A percentile compares a stretch with the other conserved stretches of the same genome.
Conservation (phyloP, 2,888 invertebrate genomes). For the Pegoplata infirma region DNA sequence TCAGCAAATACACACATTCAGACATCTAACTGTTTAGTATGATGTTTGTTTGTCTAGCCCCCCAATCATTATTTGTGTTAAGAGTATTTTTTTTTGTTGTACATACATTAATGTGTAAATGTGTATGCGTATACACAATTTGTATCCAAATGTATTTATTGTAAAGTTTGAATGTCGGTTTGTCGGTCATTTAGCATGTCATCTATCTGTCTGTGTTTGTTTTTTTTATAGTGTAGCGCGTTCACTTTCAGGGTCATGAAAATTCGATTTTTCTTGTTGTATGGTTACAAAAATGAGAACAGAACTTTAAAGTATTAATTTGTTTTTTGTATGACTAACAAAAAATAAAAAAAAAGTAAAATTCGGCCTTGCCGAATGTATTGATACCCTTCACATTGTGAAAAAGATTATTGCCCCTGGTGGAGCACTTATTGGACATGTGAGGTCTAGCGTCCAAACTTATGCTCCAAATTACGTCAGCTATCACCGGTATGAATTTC, state of each 20-base stretch:
- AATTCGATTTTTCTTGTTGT: slow-evolving; percentile 70
- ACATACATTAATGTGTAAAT: too few species aligned
- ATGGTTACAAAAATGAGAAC: not conserved
- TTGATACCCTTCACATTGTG: too few species aligned
- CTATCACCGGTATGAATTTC: too few species aligned
- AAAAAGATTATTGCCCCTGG: too few species aligned
- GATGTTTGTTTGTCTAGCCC: slow-evolving; percentile 6
- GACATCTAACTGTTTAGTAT: slow-evolving; percentile 19
- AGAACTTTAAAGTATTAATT: not conserved
- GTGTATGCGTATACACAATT: slow-evolving; percentile 54
- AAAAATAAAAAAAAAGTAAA: too few species aligned
- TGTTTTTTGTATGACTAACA: too few species aligned
- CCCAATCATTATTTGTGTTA: not conserved
- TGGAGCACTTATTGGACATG: too few species aligned
- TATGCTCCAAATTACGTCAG: too few species aligned
- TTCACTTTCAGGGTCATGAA: slow-evolving; percentile 74
- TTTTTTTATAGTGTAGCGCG: slow-evolving; percentile 47
- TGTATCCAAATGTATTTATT: slow-evolving; percentile 10
- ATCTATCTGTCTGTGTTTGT: slow-evolving; percentile 2
- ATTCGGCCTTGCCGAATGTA: too few species aligned
- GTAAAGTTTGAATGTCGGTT: slow-evolving; percentile 50
- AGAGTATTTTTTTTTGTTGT: too few species aligned
- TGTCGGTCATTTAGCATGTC: slow-evolving; percentile 51
- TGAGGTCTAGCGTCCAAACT: too few species aligned
- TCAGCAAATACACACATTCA: not conserved